Percentiles rank a stretch among this genome's conserved stretches.
phyloP scores from a whole-genome alignment of 2,888 invertebrate genomes.

The Scaptomyza tumidula region DNA sequence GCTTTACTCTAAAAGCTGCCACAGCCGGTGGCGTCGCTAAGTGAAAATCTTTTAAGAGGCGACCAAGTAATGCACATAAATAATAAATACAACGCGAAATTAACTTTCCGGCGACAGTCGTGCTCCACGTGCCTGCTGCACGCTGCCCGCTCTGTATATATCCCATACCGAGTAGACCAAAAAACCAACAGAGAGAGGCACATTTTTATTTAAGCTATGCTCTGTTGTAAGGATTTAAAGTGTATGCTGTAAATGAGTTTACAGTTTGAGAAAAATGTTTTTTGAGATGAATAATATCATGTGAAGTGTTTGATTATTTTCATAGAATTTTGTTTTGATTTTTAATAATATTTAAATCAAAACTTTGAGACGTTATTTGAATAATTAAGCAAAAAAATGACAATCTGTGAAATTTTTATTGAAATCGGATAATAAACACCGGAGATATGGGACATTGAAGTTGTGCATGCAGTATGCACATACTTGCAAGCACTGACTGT shows the following conservation, averaged over 20 bases:
- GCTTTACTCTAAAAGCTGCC: conserved; percentile 36
- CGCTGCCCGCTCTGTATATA: conserved; percentile 32
- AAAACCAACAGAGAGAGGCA: conserved; percentile 21
- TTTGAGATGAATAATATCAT: too few relatives aligned
- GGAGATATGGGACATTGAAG: too few relatives aligned
- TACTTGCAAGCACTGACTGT: too few relatives aligned
- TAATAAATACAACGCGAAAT: conserved; percentile 75
- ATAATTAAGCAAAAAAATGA: too few relatives aligned
- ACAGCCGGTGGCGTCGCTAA: conserved; percentile 49
- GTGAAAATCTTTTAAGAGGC: conserved; percentile 72
- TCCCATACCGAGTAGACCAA: conserved; percentile 22
- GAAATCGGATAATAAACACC: too few relatives aligned
- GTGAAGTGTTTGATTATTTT: too few relatives aligned
- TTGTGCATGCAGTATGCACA: too few relatives aligned
- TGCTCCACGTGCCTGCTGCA: conserved; percentile 56
- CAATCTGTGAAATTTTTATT: too few relatives aligned
- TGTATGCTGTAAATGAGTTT: too few relatives aligned
- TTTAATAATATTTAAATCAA: too few relatives aligned
- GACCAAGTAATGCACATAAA: conserved; percentile 73
- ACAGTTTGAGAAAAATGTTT: neutral
- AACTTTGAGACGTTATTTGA: too few relatives aligned
- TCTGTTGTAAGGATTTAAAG: neutral
- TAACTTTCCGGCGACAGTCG: conserved; percentile 74
- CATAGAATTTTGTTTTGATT: too few relatives aligned
- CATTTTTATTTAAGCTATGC: conserved; percentile 4